Conservation (phyloP, 2,888 invertebrate species). For the Esperia sulphurella region DNA sequence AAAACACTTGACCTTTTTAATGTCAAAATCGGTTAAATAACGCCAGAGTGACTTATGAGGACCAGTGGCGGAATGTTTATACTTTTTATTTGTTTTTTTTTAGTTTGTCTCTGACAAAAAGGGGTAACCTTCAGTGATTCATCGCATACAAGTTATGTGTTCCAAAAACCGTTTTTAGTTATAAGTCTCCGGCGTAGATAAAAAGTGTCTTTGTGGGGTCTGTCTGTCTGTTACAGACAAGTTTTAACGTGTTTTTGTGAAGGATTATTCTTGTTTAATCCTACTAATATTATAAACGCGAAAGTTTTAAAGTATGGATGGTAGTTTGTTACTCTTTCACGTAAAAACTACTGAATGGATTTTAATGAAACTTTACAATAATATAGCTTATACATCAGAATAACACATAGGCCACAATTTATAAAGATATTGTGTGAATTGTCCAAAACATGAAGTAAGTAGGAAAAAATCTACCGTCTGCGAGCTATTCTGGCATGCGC, state of each 20-base stretch:
- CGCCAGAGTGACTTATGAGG: slow-evolving; percentile 31
- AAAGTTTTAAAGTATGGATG: too few relatives aligned
- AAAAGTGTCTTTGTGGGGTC: neutral
- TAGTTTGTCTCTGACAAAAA: slow-evolving; percentile 18
- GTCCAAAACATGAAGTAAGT: too few relatives aligned
- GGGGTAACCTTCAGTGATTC: slow-evolving; percentile 26
- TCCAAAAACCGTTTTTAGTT: neutral
- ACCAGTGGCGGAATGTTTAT: slow-evolving; percentile 29
- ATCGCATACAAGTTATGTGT: slow-evolving; percentile 13
- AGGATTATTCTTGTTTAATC: too few relatives aligned
- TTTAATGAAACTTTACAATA: too few relatives aligned
- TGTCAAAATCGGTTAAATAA: slow-evolving; percentile 34
- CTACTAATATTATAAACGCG: too few relatives aligned
- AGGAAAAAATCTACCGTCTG: too few relatives aligned
- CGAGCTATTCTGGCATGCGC: too few relatives aligned
- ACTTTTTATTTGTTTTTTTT: slow-evolving; percentile 14
- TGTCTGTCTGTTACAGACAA: neutral
- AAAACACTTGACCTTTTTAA: slow-evolving; percentile 22
- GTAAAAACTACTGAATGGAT: too few relatives aligned
- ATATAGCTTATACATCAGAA: too few relatives aligned
- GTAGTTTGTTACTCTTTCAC: too few relatives aligned
- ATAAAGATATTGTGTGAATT: too few relatives aligned
- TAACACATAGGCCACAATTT: too few relatives aligned
- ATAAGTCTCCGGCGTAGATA: neutral
- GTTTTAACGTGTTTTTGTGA: neutral